Evolutionary conservation across 2,113 vertebrate species (phyloP).

Genomic region (Thymallus thymallus): DNA sequence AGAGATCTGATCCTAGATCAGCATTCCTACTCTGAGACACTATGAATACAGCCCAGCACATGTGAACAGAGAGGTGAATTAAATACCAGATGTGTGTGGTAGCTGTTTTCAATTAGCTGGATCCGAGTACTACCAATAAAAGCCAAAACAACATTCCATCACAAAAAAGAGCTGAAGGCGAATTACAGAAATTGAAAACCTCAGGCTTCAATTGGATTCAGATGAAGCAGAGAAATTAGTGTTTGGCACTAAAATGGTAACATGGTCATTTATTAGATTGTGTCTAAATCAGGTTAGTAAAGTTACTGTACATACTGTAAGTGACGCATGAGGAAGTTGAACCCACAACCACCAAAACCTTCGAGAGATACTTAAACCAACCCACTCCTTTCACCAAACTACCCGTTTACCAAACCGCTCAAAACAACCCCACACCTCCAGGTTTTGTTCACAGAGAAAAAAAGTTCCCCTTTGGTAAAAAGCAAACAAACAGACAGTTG

Average conservation of each 20-base stretch:
- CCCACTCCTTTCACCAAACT: not conserved
- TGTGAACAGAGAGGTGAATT: not conserved
- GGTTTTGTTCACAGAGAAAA: not conserved
- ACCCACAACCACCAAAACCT: too few species aligned
- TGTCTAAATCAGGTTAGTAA: too few species aligned
- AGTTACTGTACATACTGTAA: too few species aligned
- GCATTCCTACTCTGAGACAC: too few species aligned
- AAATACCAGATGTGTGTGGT: not conserved
- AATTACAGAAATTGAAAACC: not conserved
- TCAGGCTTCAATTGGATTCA: not conserved
- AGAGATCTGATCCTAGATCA: too few species aligned
- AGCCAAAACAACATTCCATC: not conserved
- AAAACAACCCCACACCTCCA: too few species aligned
- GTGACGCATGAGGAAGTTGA: too few species aligned
- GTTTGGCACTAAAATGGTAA: not conserved
- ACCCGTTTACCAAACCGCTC: not conserved
- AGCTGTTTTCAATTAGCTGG: not conserved
- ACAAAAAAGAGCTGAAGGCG: not conserved
- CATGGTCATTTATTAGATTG: too few species aligned
- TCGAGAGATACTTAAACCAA: too few species aligned
- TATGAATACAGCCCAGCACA: not conserved
- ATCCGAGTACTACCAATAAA: not conserved
- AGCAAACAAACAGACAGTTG: not conserved
- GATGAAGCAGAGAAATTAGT: not conserved
- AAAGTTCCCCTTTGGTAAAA: not conserved